phyloP scores from a whole-genome alignment of 2,113 vertebrate genomes.

The Hassar affinis region DNA sequence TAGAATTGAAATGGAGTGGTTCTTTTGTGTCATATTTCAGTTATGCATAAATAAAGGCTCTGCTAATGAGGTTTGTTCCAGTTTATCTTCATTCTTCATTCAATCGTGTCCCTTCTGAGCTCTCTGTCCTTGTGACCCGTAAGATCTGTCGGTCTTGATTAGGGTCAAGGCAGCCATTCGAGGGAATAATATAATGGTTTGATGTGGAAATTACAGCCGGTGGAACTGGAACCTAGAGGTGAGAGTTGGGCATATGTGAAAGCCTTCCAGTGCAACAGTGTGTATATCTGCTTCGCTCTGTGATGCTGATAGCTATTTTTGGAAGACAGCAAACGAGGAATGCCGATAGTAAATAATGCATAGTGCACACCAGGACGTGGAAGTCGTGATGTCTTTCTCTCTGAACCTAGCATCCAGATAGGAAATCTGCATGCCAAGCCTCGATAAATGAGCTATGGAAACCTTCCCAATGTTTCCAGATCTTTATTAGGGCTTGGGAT shows the following conservation, averaged over 20 bases:
- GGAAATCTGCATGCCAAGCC: background rate
- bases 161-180: conserved; percentile 1
- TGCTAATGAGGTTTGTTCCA: background rate
- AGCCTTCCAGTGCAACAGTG: background rate
- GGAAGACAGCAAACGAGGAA: background rate
- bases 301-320: conserved; percentile 7
- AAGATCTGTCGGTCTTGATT: background rate
- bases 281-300: background rate
- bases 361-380: background rate
- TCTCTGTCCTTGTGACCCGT: background rate
- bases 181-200: background rate
- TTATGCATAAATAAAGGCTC: conserved; percentile 1
- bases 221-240: conserved; percentile 2
- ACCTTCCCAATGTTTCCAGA: background rate
- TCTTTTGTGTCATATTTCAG: background rate
- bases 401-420: background rate
- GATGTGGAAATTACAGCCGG: background rate
- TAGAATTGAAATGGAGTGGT: background rate
- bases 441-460: background rate
- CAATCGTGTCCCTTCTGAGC: background rate
- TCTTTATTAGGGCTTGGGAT: background rate
- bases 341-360: conserved; percentile 29
- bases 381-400: conserved; percentile 14
- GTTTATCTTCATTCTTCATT: background rate
- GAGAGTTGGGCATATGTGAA: background rate